Conservation (phyloP, 2,888 invertebrate species). For the Drosophila flavopinicola region DNA sequence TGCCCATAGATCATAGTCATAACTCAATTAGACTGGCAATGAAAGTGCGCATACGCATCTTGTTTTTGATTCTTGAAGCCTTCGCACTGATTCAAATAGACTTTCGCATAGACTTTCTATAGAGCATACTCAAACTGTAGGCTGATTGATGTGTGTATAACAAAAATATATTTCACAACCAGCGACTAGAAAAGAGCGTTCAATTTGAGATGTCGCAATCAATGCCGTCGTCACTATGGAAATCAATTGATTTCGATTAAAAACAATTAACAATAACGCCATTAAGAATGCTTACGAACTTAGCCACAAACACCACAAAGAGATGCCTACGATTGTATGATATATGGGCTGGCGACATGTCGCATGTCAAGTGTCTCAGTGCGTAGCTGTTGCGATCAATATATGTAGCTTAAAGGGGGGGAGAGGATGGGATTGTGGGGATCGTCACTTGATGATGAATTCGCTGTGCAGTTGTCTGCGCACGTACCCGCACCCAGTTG, state of each 20-base stretch:
- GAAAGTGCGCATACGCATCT: conserved; percentile 3
- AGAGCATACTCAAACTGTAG: conserved; percentile 4
- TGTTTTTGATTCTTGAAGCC: conserved; percentile 21
- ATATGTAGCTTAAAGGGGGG: neutral
- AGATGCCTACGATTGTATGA: conserved; percentile 24
- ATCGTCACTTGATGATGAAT: conserved; percentile 12
- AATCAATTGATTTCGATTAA: conserved; percentile 76
- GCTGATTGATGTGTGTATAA: conserved; percentile 34
- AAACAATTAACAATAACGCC: conserved; percentile 70
- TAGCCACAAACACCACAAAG: conserved; percentile 3
- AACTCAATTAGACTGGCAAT: conserved; percentile 24
- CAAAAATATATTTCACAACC: conserved; percentile 14
- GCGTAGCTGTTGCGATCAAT: conserved; percentile 21
- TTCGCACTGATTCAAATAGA: conserved; percentile 33
- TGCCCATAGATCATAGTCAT: neutral
- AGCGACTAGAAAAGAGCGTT: neutral
- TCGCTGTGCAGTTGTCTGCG: conserved; percentile 2
- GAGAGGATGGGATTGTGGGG: neutral
- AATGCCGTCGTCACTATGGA: conserved; percentile 72
- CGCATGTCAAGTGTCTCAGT: conserved; percentile 13
- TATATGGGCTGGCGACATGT: conserved; percentile 21
- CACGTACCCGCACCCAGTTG: conserved; percentile 9
- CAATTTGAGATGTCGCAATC: conserved; percentile 56
- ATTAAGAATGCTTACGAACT: conserved; percentile 47
- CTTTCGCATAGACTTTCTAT: too few species aligned